These are phyloP conservation scores for Drosophila antonietae DNA, from an alignment of 2,888 invertebrate species.

Conservation along the genomic window DNA sequence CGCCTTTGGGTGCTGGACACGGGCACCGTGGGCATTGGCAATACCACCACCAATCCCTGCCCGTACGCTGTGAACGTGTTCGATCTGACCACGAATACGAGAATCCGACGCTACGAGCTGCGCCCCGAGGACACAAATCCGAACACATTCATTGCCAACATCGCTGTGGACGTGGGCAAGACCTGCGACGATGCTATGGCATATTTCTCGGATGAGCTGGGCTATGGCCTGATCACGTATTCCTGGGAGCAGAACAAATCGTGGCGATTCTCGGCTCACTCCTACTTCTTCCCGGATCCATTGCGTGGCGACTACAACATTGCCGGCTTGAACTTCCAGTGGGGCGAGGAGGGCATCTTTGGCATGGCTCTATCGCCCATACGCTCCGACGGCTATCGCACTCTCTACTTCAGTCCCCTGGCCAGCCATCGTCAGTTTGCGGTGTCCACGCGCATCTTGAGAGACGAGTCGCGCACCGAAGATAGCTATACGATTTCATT, in stretches of 20 bases:
- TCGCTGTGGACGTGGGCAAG: constrained; percentile 91
- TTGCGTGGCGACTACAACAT: constrained; percentile 91
- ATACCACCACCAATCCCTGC: constrained; percentile 90
- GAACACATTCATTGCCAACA: constrained; percentile 93
- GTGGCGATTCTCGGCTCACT: constrained; percentile 91
- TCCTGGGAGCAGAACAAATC: constrained; percentile 91
- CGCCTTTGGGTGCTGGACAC: constrained; percentile 93
- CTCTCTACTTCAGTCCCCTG: constrained; percentile 91
- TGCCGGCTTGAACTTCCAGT: constrained; percentile 93
- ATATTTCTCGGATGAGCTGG: constrained; percentile 92
- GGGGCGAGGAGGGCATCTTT: constrained; percentile 93
- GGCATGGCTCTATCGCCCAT: constrained; percentile 90
- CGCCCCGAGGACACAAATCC: constrained; percentile 90
- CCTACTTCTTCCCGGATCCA: constrained; percentile 93
- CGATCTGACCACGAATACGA: constrained; percentile 90
- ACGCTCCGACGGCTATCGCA: constrained; percentile 88
- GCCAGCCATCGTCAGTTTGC: constrained; percentile 92
- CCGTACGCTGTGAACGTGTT: constrained; percentile 92
- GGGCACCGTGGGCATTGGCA: constrained; percentile 92
- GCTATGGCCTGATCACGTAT: constrained; percentile 92
- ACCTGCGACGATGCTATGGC: constrained; percentile 91
- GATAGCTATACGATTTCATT: constrained; percentile 90
- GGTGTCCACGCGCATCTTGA: constrained; percentile 90
- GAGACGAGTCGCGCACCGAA: constrained; percentile 88
- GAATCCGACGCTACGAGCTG: constrained; percentile 89